Evolutionary conservation across 1,140 invertebrate species (phyloP).

Genomic region (Littorina saxatilis): DNA sequence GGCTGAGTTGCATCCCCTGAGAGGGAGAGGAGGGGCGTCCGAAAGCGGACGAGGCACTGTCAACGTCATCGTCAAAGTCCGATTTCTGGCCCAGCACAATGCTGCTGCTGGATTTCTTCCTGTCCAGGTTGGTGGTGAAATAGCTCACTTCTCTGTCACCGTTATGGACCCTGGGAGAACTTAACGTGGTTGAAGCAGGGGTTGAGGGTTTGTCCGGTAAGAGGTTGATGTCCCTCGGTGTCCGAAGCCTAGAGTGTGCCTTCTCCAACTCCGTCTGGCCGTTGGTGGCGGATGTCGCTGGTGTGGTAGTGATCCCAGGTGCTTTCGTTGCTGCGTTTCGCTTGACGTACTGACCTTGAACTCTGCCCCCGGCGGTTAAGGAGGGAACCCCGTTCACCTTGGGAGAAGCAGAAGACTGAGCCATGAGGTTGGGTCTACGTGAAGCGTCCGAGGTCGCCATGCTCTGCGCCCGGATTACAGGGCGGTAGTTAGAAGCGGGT

Average conservation of each 20-base stretch:
- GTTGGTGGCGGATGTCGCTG: not conserved
- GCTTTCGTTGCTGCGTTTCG: not conserved
- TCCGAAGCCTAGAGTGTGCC: slow-evolving; percentile 7
- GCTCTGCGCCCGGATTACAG: slow-evolving; percentile 22
- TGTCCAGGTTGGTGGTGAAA: slow-evolving; percentile 17
- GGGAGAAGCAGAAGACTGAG: slow-evolving; percentile 19
- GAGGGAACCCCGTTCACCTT: slow-evolving; percentile 20
- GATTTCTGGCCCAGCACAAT: slow-evolving; percentile 11
- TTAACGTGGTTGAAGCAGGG: not conserved
- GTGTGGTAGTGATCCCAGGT: not conserved
- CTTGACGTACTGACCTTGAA: slow-evolving; percentile 23
- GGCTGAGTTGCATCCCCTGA: not conserved
- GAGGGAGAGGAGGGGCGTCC: too few species aligned
- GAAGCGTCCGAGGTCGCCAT: slow-evolving; percentile 16
- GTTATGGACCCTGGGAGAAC: not conserved
- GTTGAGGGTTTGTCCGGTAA: slow-evolving; percentile 2
- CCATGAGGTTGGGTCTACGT: not conserved
- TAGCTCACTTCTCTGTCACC: not conserved
- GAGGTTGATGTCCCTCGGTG: not conserved
- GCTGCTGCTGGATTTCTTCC: slow-evolving; percentile 31
- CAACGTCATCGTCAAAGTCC: slow-evolving; percentile 6
- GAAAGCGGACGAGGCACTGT: not conserved
- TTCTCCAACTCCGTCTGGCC: slow-evolving; percentile 22
- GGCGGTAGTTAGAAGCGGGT: slow-evolving; percentile 4
- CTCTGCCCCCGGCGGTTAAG: not conserved